Evolutionary conservation across 2,888 invertebrate species (phyloP).

Genomic region (Schizaphis graminum): DNA sequence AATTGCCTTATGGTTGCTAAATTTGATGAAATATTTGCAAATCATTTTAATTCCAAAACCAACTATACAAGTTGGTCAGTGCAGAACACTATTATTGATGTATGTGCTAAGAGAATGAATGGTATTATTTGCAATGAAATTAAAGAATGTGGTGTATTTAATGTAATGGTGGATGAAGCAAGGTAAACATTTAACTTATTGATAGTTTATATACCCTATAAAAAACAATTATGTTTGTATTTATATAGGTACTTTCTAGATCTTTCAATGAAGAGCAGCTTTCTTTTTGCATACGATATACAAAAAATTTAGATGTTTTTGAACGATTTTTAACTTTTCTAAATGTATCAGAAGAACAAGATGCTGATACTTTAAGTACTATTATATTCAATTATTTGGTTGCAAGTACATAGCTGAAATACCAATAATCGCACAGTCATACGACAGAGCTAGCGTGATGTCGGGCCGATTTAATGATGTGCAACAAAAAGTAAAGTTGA

Average conservation of each 20-base stretch:
- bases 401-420: neutral
- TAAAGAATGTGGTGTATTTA: neutral
- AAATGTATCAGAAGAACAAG: neutral
- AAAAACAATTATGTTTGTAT: neutral
- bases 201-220: neutral
- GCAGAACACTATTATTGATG: neutral
- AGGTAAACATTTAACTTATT: neutral
- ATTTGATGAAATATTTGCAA: no score
- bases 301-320: neutral
- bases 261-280: neutral
- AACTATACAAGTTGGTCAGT: neutral
- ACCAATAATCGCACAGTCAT: neutral
- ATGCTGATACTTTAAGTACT: neutral
- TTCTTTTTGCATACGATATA: neutral
- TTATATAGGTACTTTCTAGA: neutral
- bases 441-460: neutral
- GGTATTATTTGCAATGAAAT: neutral
- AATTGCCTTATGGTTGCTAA: no score
- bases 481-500: neutral
- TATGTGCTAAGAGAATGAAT: slow-evolving; percentile 3
- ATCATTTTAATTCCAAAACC: no score
- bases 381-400: neutral
- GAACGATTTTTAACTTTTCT: neutral
- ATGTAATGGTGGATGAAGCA: slow-evolving; percentile 17
- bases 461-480: neutral